Conservation (phyloP, 2,113 vertebrate species). For the Lynx canadensis region DNA sequence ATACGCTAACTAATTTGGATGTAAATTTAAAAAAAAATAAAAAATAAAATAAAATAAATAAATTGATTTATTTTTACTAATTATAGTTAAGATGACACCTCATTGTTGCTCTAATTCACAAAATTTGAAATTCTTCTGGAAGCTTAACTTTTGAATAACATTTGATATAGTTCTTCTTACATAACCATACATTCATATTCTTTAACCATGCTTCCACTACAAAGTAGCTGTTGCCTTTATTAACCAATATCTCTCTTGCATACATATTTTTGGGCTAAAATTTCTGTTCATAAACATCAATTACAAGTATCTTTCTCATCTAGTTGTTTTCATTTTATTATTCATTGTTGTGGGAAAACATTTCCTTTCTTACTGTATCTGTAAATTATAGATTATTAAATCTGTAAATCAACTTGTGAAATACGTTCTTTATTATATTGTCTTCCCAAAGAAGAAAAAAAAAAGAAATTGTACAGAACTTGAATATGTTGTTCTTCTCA, state of each 20-base stretch:
- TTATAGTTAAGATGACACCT: not conserved
- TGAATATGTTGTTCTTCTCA: not conserved
- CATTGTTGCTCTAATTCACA: constrained; percentile 37
- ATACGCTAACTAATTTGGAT: no score
- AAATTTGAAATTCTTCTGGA: not conserved
- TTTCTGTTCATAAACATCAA: not conserved
- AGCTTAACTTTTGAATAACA: not conserved
- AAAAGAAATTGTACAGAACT: not conserved
- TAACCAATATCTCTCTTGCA: not conserved
- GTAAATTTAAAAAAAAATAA: no score
- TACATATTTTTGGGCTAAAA: constrained; percentile 1
- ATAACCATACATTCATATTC: not conserved
- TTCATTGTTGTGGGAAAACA: constrained; percentile 3
- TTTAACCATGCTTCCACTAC: not conserved
- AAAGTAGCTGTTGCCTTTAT: constrained; percentile 39
- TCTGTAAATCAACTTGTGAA: no score
- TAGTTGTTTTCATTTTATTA: constrained; percentile 31
- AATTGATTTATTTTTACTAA: constrained; percentile 31
- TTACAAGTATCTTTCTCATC: not conserved
- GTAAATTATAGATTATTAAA: no score
- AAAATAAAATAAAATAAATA: not conserved
- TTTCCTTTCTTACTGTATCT: constrained; percentile 16
- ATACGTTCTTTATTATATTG: no score
- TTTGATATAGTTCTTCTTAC: not conserved
- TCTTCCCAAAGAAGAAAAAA: no score